Percentiles rank a stretch among this genome's conserved stretches.
Evolutionary conservation across 2,113 vertebrate genomes (phyloP).

Genomic region (Limanda limanda): DNA sequence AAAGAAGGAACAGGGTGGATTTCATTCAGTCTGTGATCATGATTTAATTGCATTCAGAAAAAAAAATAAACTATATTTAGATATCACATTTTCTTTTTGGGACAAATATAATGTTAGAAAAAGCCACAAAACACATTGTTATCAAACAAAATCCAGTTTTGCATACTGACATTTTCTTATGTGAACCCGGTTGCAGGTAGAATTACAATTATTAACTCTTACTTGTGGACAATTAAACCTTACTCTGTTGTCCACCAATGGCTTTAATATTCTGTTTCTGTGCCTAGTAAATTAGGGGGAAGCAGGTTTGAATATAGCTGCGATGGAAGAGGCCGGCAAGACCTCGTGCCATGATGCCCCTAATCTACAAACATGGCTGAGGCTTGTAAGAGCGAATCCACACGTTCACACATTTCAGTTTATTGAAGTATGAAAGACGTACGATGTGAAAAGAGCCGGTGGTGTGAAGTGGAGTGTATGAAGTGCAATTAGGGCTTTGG

Average conservation of each 20-base stretch:
- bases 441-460: background rate
- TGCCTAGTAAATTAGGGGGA: background rate
- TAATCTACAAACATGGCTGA: slow-evolving; percentile 1
- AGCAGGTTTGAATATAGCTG: background rate
- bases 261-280: background rate
- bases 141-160: background rate
- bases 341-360: background rate
- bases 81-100: no score
- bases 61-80: no score
- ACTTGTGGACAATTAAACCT: background rate
- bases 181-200: background rate
- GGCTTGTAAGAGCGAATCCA: background rate
- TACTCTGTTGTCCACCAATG: background rate
- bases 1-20: no score
- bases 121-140: no score
- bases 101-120: no score
- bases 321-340: background rate
- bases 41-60: no score
- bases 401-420: background rate
- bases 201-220: background rate
- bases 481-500: background rate
- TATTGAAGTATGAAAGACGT: background rate
- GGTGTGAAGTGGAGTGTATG: background rate
- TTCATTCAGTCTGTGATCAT: no score
- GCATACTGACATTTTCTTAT: background rate